Base-by-base conservation (phyloP, 2,797 vertebrate species). In the Acanthis flammea region DNA sequence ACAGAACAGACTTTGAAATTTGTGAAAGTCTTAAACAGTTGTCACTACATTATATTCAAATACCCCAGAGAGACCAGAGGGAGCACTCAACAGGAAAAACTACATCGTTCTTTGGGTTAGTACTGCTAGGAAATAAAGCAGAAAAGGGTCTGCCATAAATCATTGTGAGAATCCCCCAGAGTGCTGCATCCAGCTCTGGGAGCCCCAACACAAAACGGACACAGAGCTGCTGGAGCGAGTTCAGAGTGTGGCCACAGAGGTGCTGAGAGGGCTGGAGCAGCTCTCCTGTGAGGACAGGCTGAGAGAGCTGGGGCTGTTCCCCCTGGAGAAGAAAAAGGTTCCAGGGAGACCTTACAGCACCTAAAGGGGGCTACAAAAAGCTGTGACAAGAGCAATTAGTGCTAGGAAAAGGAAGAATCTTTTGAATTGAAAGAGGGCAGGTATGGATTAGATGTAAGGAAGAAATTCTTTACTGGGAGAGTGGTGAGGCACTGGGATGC, bases 211-310 rank as follows among this genome's bases (percentile, higher is more conserved):
- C 4, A n/a, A 19, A 9, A 39, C 0, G 0, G 45, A 65, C 37
- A 16, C 0, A 0, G 44, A 41, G 3, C 12, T 35, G 21, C 44
- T 58, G 65, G 22, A 41, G 25, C 0, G 0, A 58, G 58, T 58
- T 30, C 51, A 57, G n/a, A 63, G 25, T 9, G 42, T 42, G 30
- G 21, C 33, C 65, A 58, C 0, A 0, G 37, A 58, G 51, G n/a
- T 45, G 39, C 67, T 47, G 33, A 15, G 27, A 17, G 22, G 31
- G 10, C 45, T 65, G 58, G 39, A 41, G 58, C 33, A 14, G 13
- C 22, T 47, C 51, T 58, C 28, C 37, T 31, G 22, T 41, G 18
- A 47, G 23, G 7, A 23, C 35, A 67, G 68, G 12, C 5, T 4
- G 21, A 70, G 24, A 19, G 14, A 65, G 24, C 15, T 47, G 51